Percentiles rank a stretch among this genome's conserved stretches.
Conservation (phyloP, 2,797 vertebrate species). For the Acrocephalus scirpaceus region DNA sequence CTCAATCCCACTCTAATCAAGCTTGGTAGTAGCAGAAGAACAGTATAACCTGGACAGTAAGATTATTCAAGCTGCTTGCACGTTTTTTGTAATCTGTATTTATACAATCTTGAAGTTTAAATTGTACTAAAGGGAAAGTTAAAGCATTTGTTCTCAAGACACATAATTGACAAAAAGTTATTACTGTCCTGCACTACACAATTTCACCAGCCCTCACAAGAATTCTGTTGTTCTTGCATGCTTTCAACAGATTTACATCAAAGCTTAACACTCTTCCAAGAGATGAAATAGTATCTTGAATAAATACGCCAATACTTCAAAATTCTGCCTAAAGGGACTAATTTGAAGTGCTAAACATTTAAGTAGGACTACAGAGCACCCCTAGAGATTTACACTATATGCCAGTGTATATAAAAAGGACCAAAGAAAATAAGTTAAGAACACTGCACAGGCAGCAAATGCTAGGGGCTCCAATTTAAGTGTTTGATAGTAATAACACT, state of each 20-base stretch:
- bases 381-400: slow-evolving; percentile 1
- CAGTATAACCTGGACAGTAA: neutral
- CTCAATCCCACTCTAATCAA: neutral
- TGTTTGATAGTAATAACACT: neutral
- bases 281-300: slow-evolving; percentile 60
- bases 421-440: slow-evolving; percentile 28
- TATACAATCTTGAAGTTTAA: neutral
- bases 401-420: neutral
- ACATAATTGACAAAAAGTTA: neutral
- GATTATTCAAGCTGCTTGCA: neutral
- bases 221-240: slow-evolving; percentile 47
- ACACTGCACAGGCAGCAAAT: neutral
- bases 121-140: neutral
- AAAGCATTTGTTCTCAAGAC: neutral
- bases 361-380: neutral
- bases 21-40: neutral
- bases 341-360: slow-evolving; percentile 14
- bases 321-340: slow-evolving; percentile 45
- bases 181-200: neutral
- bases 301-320: slow-evolving; percentile 55
- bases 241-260: slow-evolving; percentile 61
- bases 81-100: neutral
- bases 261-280: slow-evolving; percentile 61
- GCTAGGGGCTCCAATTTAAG: neutral
- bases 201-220: slow-evolving; percentile 17